Conservation (phyloP, 2,888 invertebrate species). For the Bellardia pandia region DNA sequence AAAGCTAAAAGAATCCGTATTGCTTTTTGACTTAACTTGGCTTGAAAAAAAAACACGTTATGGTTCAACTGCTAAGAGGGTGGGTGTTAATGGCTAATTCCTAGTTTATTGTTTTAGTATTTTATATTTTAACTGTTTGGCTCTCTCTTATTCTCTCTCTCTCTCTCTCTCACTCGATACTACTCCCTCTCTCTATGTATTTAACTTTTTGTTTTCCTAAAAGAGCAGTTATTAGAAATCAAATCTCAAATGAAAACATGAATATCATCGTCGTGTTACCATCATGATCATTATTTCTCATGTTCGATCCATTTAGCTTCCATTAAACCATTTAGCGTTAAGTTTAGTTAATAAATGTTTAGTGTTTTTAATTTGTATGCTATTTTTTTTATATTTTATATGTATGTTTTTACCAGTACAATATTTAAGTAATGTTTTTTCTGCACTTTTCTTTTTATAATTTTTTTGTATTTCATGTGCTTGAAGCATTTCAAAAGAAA, state of each 20-base stretch:
- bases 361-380: slow-evolving; percentile 56
- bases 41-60: neutral
- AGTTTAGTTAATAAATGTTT: slow-evolving; percentile 71
- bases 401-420: slow-evolving; percentile 52
- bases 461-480: slow-evolving; percentile 56
- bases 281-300: slow-evolving; percentile 55
- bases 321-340: slow-evolving; percentile 68
- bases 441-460: slow-evolving; percentile 13
- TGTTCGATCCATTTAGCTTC: slow-evolving; percentile 69
- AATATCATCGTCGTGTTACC: neutral
- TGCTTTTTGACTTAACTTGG: neutral
- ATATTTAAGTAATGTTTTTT: slow-evolving; percentile 42
- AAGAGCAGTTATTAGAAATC: slow-evolving; percentile 16
- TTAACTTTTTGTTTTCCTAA: neutral
- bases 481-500: slow-evolving; percentile 62
- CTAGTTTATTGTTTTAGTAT: slow-evolving; percentile 11
- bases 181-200: slow-evolving; percentile 13
- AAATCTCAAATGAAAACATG: slow-evolving; percentile 58
- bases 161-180: neutral
- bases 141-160: slow-evolving; percentile 18
- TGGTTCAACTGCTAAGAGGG: neutral
- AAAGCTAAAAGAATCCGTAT: no score
- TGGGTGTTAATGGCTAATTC: slow-evolving; percentile 76
- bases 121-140: slow-evolving; percentile 14
- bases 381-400: slow-evolving; percentile 48